Evolutionary conservation across 2,888 invertebrate species (phyloP), one percentile per base, ranked within the genome.

Genomic region (Caenorhabditis plicata): DNA sequence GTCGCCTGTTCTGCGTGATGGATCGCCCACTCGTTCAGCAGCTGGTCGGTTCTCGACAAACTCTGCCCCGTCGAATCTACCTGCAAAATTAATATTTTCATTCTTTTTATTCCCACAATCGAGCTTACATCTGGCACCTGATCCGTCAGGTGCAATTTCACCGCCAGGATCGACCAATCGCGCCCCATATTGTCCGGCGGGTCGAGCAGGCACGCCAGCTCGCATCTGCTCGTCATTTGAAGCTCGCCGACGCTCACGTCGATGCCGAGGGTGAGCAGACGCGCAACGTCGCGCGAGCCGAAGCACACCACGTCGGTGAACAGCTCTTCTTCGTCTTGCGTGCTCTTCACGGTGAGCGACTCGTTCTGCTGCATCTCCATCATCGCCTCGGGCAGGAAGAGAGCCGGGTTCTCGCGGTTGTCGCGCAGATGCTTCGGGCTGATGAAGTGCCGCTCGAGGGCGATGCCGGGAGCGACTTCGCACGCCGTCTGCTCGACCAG

Each of bases 401-500:
- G 56, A 2, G 76, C 75, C 15, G 75, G 74, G 7, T 50, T 36
- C 9, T 67, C 45, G 25, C 53, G 53, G 53, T 78, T 78, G 11
- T 75, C 74, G 31, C 56, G 40, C n/a, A 72, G 46, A 46, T 78
- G 78, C 31, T 68, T 67, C 13, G 87, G 84, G 77, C 88, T 88
- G 38, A 89, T 82, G 72, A 87, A 85, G 74, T 88, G 87, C 57
- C 86, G 85, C 80, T 88, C 88, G 15, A 88, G 77, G 45, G 86
- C 80, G 73, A 89, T 83, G 13, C 88, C 88, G 1, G 89, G 89
- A 67, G 87, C 87, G 41, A 88, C 86, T 72, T 86, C 85, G 42
- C 84, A 82, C 23, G 88, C 81, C 9, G 87, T 87, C 81, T 86
- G 85, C 71, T 87, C 86, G 22, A 79, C 74, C 20, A 79, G 60